Evolutionary conservation across 92 coral and sea anemone species (phyloP), one percentile per base, ranked within the genome.

Genomic region (Umimayanthus chanpuru): DNA sequence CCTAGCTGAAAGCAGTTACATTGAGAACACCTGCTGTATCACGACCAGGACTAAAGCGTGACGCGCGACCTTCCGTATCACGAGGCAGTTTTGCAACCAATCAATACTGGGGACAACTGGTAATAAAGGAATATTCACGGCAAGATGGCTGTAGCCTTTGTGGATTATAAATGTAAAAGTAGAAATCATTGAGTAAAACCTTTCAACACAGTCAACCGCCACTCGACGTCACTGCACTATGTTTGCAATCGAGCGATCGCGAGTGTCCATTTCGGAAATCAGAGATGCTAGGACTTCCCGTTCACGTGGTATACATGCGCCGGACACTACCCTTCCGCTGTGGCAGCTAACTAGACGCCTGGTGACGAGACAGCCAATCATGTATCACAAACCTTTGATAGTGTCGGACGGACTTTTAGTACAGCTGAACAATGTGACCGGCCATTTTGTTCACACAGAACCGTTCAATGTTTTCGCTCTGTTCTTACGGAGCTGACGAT

Each of bases 21-120:
- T 70, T n/a, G 77, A 49, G 28, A 73, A 70, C 87, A 83, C 2
- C 16, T 83, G 87, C 29, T 50, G 47, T 39, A 21, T 70, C 77
- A 44, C 87, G 47, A 16, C 65, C 20, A 44, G 87, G 47, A 83
- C 61, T 41, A 83, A 83, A 47, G 87, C 87, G 40, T 83, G 87
- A 83, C 67, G 68, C 68, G 58, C 12, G 18, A 53, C 58, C 53
- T 47, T 47, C 5, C 53, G 8, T 56, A 7, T 18, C 68, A 61
- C 68, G 68, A 61, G 18, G 68, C 2, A 14, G 26, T 1, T 61
- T 61, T 61, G 68, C 68, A 20, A 61, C 68, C 68, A 61, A 61
- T 61, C 68, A 4, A 32, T 12, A 61, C 68, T 8, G 15, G 53
- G 58, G 12, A 12, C 58, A 53, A 53, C 18, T 23, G 26, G 25